phyloP scores from a whole-genome alignment of 2,797 vertebrate species.

The Morelia viridis region DNA sequence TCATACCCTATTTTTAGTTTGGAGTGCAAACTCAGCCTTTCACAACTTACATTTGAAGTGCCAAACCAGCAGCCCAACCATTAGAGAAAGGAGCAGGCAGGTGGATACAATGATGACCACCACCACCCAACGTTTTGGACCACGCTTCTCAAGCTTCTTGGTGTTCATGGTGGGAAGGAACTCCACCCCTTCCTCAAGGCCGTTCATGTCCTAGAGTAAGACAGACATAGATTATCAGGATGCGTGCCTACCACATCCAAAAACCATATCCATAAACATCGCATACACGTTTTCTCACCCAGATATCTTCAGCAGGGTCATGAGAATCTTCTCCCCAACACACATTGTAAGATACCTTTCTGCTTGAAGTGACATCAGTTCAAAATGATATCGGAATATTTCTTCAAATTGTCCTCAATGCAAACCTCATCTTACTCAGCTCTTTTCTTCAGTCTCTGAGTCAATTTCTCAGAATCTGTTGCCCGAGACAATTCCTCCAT shows the following conservation, averaged over 20 bases:
- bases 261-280: not conserved
- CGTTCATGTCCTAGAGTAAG: slow-evolving; percentile 67
- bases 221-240: not conserved
- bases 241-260: not conserved
- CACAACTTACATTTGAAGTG: slow-evolving; percentile 90
- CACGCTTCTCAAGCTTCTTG: slow-evolving; percentile 87
- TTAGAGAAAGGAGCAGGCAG: slow-evolving; percentile 73
- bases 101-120: slow-evolving; percentile 65
- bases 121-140: slow-evolving; percentile 72
- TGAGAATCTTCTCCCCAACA: too few relatives aligned
- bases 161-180: slow-evolving; percentile 86
- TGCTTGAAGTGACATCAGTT: not conserved
- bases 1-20: not conserved
- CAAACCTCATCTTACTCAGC: not conserved
- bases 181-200: slow-evolving; percentile 79
- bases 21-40: rapidly evolving
- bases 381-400: not conserved
- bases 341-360: not conserved
- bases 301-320: not conserved
- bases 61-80: slow-evolving; percentile 87
- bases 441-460: not conserved
- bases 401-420: not conserved
- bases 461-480: not conserved
- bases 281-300: not conserved
- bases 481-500: not conserved